A percentile compares a stretch with the other conserved stretches of the same genome.
Evolutionary conservation across 1,140 invertebrate species (phyloP).

Genomic region (Oreohelix idahoensis): DNA sequence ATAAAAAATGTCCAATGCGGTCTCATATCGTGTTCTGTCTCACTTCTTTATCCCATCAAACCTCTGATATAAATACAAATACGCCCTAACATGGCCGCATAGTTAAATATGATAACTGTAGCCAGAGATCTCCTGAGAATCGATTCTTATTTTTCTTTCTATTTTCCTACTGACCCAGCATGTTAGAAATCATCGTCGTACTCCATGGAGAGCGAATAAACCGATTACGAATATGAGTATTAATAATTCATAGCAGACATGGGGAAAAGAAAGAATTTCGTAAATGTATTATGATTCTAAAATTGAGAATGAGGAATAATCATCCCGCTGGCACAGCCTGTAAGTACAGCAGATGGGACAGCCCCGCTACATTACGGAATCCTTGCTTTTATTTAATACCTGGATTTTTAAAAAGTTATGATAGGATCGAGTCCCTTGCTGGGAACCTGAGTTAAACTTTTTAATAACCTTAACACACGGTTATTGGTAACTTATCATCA

Average conservation of each 20-base stretch:
- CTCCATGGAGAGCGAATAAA: background rate
- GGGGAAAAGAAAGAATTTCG: background rate
- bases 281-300: background rate
- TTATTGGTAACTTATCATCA: too few species aligned
- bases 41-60: background rate
- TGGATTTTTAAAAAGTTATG: too few species aligned
- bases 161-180: background rate
- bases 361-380: too few species aligned
- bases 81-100: background rate
- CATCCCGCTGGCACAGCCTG: background rate
- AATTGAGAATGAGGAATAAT: background rate
- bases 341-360: background rate
- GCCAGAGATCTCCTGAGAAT: background rate
- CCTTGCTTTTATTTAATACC: too few species aligned
- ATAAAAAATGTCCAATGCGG: too few species aligned
- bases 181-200: background rate
- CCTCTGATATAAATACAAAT: background rate
- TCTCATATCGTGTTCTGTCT: background rate
- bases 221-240: conserved; percentile 12
- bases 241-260: background rate
- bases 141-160: background rate
- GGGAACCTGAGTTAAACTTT: too few species aligned
- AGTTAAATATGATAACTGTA: background rate
- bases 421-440: too few species aligned
- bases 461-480: too few species aligned